A percentile compares a stretch with the other conserved stretches of the same genome.
Evolutionary conservation across 2,113 vertebrate species (phyloP).

Genomic region (Sardina pilchardus): DNA sequence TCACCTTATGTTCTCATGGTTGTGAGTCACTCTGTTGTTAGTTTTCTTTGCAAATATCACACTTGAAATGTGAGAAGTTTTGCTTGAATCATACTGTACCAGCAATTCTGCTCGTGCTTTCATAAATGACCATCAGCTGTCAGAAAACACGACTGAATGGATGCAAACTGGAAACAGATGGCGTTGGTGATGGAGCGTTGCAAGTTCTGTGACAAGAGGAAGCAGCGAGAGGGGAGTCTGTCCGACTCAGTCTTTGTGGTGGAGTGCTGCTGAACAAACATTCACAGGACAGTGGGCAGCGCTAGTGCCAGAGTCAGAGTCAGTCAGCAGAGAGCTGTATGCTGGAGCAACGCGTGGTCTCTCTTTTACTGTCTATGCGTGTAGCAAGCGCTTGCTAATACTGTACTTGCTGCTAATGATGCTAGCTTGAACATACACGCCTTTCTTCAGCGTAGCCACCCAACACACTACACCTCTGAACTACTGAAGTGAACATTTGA

Average conservation of each 20-base stretch:
- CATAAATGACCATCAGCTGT: constrained; percentile 13
- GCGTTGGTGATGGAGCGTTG: background rate
- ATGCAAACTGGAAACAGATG: constrained; percentile 4
- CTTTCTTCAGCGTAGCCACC: background rate
- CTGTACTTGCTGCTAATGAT: background rate
- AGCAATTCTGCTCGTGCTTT: background rate
- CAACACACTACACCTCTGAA: background rate
- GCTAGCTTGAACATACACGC: background rate
- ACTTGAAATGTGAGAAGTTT: background rate
- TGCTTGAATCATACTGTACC: constrained; percentile 6
- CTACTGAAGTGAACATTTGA: background rate
- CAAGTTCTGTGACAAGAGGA: background rate
- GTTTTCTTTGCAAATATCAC: background rate
- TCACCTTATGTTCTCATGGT: constrained; percentile 1
- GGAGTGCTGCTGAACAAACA: background rate
- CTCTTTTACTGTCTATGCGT: too few relatives aligned
- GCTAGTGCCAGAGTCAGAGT: background rate
- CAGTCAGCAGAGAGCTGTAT: background rate
- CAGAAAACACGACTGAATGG: background rate
- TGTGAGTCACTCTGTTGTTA: background rate
- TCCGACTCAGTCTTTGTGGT: background rate
- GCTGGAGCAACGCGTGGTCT: background rate
- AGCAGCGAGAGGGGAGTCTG: too few relatives aligned
- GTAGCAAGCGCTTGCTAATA: background rate
- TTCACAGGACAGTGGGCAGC: background rate